phyloP scores from a whole-genome alignment of 2,113 vertebrate genomes.

The Seriola rivoliana region DNA sequence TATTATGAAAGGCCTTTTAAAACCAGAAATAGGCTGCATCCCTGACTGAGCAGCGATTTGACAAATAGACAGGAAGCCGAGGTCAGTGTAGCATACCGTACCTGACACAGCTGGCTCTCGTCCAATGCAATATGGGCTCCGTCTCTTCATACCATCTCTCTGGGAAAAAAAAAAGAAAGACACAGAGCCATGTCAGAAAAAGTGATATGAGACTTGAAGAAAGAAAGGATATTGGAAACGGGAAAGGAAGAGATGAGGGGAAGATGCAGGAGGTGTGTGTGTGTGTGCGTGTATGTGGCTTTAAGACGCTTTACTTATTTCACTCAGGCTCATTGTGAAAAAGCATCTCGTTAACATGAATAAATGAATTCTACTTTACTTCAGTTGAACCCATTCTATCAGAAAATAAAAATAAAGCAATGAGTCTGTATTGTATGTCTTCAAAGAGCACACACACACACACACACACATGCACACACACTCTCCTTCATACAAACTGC shows the following conservation, averaged over 20 bases:
- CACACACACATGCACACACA: not conserved
- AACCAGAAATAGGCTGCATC: slow-evolving; percentile 62
- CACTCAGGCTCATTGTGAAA: not conserved
- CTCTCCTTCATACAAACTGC: slow-evolving; percentile 13
- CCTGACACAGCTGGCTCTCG: slow-evolving; percentile 70
- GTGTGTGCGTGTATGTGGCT: not conserved
- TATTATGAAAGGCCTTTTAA: slow-evolving; percentile 45
- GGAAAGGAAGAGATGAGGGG: not conserved
- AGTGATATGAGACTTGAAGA: slow-evolving; percentile 25
- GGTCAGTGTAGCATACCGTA: slow-evolving; percentile 62
- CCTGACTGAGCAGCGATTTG: slow-evolving; percentile 70
- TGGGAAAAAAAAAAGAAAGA: not conserved
- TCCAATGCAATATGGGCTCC: slow-evolving; percentile 49
- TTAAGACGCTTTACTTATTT: not conserved
- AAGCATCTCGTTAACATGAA: slow-evolving; percentile 41
- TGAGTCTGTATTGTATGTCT: not conserved
- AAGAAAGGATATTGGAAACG: slow-evolving; percentile 16
- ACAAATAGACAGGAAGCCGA: slow-evolving; percentile 53
- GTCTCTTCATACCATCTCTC: slow-evolving; percentile 55
- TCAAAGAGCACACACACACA: not conserved
- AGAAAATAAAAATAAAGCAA: slow-evolving; percentile 32
- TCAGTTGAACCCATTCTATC: slow-evolving; percentile 45
- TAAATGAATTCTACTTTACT: slow-evolving; percentile 24
- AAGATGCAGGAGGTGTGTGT: not conserved
- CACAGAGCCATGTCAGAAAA: slow-evolving; percentile 37